phyloP scores from a whole-genome alignment of 1,140 invertebrate genomes.

The Drosophila asahinai region DNA sequence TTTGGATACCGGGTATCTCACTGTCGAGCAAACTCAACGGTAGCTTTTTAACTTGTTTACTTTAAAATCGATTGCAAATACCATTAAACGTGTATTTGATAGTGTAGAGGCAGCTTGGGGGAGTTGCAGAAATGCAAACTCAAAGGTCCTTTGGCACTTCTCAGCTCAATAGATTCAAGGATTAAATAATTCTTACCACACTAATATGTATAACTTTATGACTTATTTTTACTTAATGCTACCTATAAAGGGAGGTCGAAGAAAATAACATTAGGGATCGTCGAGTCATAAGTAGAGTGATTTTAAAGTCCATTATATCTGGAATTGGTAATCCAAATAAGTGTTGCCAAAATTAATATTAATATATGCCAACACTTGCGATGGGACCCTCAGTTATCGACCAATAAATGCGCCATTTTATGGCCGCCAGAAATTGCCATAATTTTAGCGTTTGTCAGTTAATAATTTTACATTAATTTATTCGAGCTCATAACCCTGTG shows the following conservation, averaged over 20 bases:
- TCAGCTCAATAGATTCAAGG: neutral
- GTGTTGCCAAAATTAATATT: slow-evolving; percentile 47
- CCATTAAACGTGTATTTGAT: neutral
- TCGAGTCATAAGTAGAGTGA: neutral
- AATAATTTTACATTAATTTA: slow-evolving; percentile 78
- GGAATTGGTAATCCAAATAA: slow-evolving; percentile 34
- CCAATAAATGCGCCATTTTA: slow-evolving; percentile 50
- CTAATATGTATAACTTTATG: neutral
- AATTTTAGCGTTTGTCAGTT: slow-evolving; percentile 71
- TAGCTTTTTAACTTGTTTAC: neutral
- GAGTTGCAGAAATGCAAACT: slow-evolving; percentile 13
- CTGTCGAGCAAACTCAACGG: too few relatives aligned
- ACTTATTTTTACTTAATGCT: slow-evolving; percentile 14
- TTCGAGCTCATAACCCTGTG: slow-evolving; percentile 43
- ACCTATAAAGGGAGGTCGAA: slow-evolving; percentile 5
- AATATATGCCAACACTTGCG: slow-evolving; percentile 53
- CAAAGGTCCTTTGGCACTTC: neutral
- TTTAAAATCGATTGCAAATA: slow-evolving; percentile 13
- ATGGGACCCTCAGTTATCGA: slow-evolving; percentile 14
- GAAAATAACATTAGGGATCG: neutral
- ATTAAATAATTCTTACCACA: neutral
- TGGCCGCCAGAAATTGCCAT: slow-evolving; percentile 62
- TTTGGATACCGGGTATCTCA: too few relatives aligned
- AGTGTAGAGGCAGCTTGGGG: neutral
- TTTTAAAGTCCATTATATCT: slow-evolving; percentile 26